phyloP scores from a whole-genome alignment of 2,888 invertebrate species.

The Pheosia gnoma region DNA sequence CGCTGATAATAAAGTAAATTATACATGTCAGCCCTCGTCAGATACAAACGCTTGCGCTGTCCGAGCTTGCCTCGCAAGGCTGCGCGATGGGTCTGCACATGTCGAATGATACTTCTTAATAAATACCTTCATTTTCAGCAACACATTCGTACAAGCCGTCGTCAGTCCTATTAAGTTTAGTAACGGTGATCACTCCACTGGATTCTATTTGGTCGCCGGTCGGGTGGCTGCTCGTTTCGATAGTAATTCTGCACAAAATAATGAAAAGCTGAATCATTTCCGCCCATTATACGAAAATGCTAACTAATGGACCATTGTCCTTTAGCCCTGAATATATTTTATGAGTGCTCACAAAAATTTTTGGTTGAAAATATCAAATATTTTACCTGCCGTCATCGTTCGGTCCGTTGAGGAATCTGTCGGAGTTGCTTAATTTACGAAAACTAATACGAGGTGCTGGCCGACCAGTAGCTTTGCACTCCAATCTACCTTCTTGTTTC shows the following conservation, averaged over 20 bases:
- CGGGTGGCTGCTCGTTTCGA: slow-evolving; percentile 82
- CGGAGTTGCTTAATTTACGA: slow-evolving; percentile 87
- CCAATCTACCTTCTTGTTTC: slow-evolving; percentile 85
- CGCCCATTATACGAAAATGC: slow-evolving; percentile 1
- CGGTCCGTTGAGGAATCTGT: slow-evolving; percentile 86
- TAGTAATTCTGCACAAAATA: slow-evolving; percentile 77
- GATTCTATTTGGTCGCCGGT: slow-evolving; percentile 78
- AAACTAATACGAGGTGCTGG: slow-evolving; percentile 93
- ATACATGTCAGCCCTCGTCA: too few relatives aligned
- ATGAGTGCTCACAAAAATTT: background rate
- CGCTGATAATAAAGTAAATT: too few relatives aligned
- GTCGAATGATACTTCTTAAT: too few relatives aligned
- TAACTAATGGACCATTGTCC: background rate
- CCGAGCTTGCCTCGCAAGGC: too few relatives aligned
- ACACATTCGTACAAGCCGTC: slow-evolving; percentile 96
- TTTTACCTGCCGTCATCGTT: slow-evolving; percentile 84
- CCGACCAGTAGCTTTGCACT: slow-evolving; percentile 91
- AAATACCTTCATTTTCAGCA: slow-evolving; percentile 88
- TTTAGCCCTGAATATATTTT: background rate
- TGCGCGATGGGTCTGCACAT: too few relatives aligned
- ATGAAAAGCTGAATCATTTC: slow-evolving; percentile 4
- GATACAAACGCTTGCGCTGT: too few relatives aligned
- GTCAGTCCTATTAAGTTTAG: slow-evolving; percentile 87
- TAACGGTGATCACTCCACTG: slow-evolving; percentile 87
- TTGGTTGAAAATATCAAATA: background rate